These are phyloP conservation scores for Turritopsis dohrnii DNA, from an alignment of 30 jellyfish, hydroid and myxozoan genomes.

Conservation along the genomic window DNA sequence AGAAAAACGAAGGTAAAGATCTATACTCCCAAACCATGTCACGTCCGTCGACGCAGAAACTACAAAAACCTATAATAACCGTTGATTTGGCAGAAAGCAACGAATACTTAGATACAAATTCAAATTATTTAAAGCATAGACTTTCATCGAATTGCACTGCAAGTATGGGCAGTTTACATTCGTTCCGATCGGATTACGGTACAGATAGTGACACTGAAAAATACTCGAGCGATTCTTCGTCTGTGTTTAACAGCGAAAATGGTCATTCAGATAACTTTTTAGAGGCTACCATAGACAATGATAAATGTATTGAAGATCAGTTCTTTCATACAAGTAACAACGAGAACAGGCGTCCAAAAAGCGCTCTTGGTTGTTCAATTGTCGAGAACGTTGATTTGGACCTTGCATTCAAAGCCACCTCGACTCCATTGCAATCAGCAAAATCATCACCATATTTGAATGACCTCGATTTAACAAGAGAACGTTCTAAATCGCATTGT, in stretches of 20 bases:
- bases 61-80: neutral
- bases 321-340: neutral
- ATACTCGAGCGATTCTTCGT: neutral
- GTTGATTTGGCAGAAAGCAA: neutral
- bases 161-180: neutral
- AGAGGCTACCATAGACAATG: neutral
- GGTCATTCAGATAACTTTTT: neutral
- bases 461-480: neutral
- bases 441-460: neutral
- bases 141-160: neutral
- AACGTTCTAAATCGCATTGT: neutral
- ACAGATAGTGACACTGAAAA: conserved; percentile 6
- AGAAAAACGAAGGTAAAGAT: neutral
- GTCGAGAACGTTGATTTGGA: neutral
- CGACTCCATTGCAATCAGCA: neutral
- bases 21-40: neutral
- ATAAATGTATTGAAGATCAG: neutral
- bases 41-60: neutral
- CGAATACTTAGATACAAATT: conserved; percentile 1
- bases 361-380: neutral
- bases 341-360: neutral
- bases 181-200: conserved; percentile 17
- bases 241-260: conserved; percentile 11
- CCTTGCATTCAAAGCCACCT: neutral
- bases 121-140: neutral